Evolutionary conservation across 1,140 invertebrate species (phyloP), one percentile per base, ranked within the genome.

Genomic region (Drosophila malerkotliana): DNA sequence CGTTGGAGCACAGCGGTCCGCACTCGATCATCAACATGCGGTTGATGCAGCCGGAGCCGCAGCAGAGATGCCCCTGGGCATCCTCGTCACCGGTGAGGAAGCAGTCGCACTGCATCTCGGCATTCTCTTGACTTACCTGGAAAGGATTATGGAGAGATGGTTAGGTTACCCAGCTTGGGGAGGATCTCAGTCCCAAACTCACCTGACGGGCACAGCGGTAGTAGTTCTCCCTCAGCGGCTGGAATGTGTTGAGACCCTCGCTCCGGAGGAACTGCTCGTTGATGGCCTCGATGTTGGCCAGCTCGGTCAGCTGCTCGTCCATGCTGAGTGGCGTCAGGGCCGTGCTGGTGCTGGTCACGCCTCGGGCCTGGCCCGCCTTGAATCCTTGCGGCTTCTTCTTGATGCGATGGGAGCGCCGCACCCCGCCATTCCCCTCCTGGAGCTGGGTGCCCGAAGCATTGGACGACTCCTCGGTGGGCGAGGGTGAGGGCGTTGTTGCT

Each of bases 11-110:
- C 90, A 97, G 93, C 0, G 95, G 94, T 21, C 98, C 98, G 94
- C 98, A 99, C 95, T 99, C 98, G 91, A 99, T 99, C 96, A 99
- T 98, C 4, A 99, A 94, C 91, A 99, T 94, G 91, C 98, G 95
- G 93, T 99, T 99, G 4, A 99, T 94, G 93, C 98, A 99, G 92
- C 99, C 98, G 89, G 98, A 97, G 0, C 97, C 97, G 93, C 98
- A 99, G 32, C 97, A 97, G 26, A 95, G 92, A 91, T 98, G 95
- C 1, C 97, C 97, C 64, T 95, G 92, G 32, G 95, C 94, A 60
- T 97, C 94, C 77, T 99, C 98, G 88, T 98, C 97, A 91, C 96
- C 95, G 4, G 97, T 97, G 61, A 98, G 93, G 79, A 96, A 96
- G 92, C 98, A 99, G 92, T 99, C 98, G 93, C 98, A 99, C 15